These are phyloP conservation scores for Vipera latastei DNA, from an alignment of 2,797 vertebrate genomes.

Conservation along the genomic window DNA sequence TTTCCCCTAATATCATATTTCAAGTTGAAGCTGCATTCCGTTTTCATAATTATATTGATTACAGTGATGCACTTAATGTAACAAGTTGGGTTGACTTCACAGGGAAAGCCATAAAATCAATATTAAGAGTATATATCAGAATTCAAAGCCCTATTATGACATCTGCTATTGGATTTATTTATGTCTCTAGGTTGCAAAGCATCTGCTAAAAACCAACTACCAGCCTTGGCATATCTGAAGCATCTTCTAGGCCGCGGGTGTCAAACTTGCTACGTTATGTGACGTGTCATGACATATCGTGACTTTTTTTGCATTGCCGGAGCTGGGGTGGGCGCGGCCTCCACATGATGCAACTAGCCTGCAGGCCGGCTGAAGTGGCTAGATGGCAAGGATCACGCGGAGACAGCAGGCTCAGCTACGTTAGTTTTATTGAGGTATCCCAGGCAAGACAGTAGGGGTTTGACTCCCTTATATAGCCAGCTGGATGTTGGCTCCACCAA, in stretches of 20 bases:
- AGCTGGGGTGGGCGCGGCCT: no score
- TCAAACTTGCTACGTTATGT: no score
- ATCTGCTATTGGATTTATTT: neutral
- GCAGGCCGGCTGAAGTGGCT: no score
- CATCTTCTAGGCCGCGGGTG: neutral
- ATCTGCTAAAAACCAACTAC: neutral
- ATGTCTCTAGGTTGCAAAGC: neutral
- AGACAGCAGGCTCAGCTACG: no score
- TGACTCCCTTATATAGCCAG: no score
- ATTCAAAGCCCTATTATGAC: neutral
- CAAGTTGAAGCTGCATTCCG: neutral
- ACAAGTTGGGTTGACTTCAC: constrained; percentile 19
- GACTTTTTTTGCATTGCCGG: no score
- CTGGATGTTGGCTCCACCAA: no score
- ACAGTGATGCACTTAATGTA: neutral
- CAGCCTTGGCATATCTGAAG: neutral
- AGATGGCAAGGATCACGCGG: no score
- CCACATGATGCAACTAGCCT: no score
- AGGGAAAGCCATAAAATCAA: constrained; percentile 9
- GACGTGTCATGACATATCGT: no score
- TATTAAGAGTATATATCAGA: constrained; percentile 3
- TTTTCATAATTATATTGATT: constrained; percentile 8
- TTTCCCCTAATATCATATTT: neutral
- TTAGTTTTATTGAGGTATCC: no score
- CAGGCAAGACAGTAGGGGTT: no score